These are phyloP conservation scores for Siderastrea siderea DNA, from an alignment of 92 coral and sea anemone genomes.

Conservation along the genomic window DNA sequence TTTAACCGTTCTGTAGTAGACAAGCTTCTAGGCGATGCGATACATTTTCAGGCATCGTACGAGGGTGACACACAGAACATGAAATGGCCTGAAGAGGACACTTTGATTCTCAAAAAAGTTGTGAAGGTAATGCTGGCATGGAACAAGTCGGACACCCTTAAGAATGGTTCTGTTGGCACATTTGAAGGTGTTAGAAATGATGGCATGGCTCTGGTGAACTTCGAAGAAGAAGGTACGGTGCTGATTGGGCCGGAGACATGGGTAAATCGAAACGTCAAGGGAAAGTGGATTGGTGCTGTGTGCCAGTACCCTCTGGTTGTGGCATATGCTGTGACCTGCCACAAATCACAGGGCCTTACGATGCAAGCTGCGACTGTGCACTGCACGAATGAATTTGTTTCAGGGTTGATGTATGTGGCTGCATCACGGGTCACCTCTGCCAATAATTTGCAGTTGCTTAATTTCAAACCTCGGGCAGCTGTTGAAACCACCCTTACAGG, in stretches of 20 bases:
- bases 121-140: constrained; percentile 19
- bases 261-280: constrained; percentile 26
- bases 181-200: constrained; percentile 7
- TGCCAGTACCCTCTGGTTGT: constrained; percentile 22
- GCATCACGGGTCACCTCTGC: too few species aligned
- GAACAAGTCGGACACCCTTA: constrained; percentile 7
- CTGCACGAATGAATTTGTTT: too few species aligned
- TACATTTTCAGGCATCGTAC: constrained; percentile 50
- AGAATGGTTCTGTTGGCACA: constrained; percentile 26
- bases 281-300: constrained; percentile 26
- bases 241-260: constrained; percentile 18
- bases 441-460: too few species aligned
- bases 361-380: too few species aligned
- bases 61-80: constrained; percentile 31
- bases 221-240: constrained; percentile 9
- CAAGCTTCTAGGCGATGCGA: constrained; percentile 43
- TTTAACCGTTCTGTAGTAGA: constrained; percentile 46
- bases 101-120: constrained; percentile 1
- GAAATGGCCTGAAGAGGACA: constrained; percentile 38
- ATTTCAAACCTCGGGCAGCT: too few species aligned
- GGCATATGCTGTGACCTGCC: background rate
- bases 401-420: too few species aligned
- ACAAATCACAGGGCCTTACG: too few species aligned
- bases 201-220: background rate
- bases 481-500: too few species aligned